Percentiles rank a stretch among this genome's conserved stretches.
phyloP scores from a whole-genome alignment of 2,888 invertebrate genomes.

The Diachrysia chrysitis region DNA sequence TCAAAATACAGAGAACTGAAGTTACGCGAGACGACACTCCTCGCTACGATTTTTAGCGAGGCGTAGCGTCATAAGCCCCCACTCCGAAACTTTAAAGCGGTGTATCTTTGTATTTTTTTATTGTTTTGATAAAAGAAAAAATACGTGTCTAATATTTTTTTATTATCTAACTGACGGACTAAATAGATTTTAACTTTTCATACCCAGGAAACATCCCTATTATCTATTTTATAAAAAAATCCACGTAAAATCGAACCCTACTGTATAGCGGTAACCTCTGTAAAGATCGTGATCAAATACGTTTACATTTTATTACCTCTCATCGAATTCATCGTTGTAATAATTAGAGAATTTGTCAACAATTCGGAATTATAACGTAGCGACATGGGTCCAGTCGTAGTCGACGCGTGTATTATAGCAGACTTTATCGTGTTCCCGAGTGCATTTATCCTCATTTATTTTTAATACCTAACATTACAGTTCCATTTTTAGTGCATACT shows the following conservation, averaged over 20 bases:
- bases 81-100: too few relatives aligned
- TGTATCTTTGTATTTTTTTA: too few relatives aligned
- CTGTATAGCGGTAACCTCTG: conserved; percentile 48
- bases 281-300: conserved; percentile 60
- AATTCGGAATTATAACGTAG: conserved; percentile 48
- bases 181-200: too few relatives aligned
- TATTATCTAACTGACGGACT: too few relatives aligned
- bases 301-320: conserved; percentile 64
- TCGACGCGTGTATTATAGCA: conserved; percentile 26
- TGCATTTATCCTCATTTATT: conserved; percentile 47
- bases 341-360: conserved; percentile 70
- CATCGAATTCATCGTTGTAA: conserved; percentile 73
- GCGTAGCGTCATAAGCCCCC: too few relatives aligned
- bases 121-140: too few relatives aligned
- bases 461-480: neutral
- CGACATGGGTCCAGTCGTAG: conserved; percentile 30
- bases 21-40: too few relatives aligned
- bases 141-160: too few relatives aligned
- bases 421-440: conserved; percentile 27
- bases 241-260: conserved; percentile 24
- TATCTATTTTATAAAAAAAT: neutral
- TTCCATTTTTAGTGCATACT: neutral
- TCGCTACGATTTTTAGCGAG: too few relatives aligned
- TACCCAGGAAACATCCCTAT: too few relatives aligned
- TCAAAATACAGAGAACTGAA: too few relatives aligned